Conservation (phyloP, 2,797 vertebrate species). For the Esox masquinongy region DNA sequence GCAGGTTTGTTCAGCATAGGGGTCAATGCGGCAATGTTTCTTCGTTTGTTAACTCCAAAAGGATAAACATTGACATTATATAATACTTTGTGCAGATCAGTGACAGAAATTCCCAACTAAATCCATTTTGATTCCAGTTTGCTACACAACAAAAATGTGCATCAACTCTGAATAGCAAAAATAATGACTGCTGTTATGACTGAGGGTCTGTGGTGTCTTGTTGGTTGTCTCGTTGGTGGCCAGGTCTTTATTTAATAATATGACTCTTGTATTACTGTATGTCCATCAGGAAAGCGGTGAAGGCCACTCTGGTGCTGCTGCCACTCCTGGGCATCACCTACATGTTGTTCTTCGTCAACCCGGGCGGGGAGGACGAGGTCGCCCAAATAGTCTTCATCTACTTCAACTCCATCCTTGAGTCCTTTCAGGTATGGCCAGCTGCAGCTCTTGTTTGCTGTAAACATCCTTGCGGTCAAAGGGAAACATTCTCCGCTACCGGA, state of each 20-base stretch:
- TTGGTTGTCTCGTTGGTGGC: neutral
- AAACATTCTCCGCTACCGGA: too few relatives aligned
- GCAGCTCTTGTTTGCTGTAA: neutral
- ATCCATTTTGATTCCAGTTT: too few relatives aligned
- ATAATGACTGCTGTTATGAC: too few relatives aligned
- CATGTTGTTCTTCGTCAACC: constrained; percentile 87
- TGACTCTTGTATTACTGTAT: constrained; percentile 1
- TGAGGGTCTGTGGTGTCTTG: neutral
- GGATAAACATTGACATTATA: too few relatives aligned
- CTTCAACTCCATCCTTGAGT: constrained; percentile 87
- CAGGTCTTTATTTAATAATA: constrained; percentile 1
- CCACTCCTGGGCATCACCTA: constrained; percentile 94
- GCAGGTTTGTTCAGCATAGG: too few relatives aligned
- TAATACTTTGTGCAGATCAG: too few relatives aligned
- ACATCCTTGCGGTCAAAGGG: neutral
- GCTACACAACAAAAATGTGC: too few relatives aligned
- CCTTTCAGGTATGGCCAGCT: constrained; percentile 80
- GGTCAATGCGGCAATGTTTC: too few relatives aligned
- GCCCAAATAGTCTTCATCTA: constrained; percentile 86
- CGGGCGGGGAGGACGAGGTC: constrained; percentile 81
- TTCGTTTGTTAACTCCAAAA: too few relatives aligned
- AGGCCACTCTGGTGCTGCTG: constrained; percentile 90
- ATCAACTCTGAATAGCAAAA: too few relatives aligned
- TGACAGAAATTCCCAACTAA: too few relatives aligned
- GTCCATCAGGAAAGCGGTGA: constrained; percentile 87